phyloP scores from a whole-genome alignment of 2,113 vertebrate species.

The Natator depressus region DNA sequence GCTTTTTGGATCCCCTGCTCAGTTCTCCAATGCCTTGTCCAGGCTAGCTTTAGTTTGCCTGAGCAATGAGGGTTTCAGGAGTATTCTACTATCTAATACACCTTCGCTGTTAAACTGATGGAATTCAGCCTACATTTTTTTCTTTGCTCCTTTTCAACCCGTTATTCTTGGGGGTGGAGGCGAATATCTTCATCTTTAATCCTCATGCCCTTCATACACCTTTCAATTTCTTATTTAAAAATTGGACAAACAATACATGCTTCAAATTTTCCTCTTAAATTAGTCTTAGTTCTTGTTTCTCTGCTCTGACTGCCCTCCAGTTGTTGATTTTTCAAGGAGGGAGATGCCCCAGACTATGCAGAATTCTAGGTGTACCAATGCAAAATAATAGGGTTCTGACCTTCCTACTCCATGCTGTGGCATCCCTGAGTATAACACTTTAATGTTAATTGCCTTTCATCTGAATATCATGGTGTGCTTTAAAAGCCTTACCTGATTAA shows the following conservation, averaged over 20 bases:
- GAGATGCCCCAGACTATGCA: rapidly evolving
- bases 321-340: neutral
- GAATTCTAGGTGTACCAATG: neutral
- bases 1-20: neutral
- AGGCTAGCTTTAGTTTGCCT: neutral
- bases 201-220: neutral
- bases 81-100: neutral
- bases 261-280: neutral
- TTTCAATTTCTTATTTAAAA: neutral
- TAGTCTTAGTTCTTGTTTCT: neutral
- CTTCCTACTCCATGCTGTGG: neutral
- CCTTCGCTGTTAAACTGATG: neutral
- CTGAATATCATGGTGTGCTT: neutral
- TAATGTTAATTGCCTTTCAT: neutral
- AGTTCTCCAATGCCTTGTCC: neutral
- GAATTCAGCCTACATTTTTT: neutral
- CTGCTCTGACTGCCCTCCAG: neutral
- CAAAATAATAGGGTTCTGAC: neutral
- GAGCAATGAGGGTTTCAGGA: neutral
- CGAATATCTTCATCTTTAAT: neutral
- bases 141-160: neutral
- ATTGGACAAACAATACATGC: neutral
- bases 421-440: neutral
- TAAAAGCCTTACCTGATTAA: neutral
- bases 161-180: neutral